These are phyloP conservation scores for Clavelina lepadiformis DNA, from an alignment of 23 tunicate species.

Conservation along the genomic window DNA sequence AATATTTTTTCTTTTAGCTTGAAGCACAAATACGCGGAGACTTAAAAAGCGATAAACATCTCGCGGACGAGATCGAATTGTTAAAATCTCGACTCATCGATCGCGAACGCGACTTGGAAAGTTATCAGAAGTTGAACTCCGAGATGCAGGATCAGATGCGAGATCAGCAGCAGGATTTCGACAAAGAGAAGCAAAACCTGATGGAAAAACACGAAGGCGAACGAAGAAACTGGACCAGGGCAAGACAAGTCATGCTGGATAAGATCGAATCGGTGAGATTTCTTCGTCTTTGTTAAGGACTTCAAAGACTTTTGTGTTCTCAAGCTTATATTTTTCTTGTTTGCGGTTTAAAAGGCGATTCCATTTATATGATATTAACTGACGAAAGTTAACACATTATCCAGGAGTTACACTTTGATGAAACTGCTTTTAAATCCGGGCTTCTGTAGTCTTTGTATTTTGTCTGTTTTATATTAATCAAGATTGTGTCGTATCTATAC, in stretches of 20 bases:
- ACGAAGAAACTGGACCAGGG: slow-evolving; percentile 39
- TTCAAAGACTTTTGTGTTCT: too few species aligned
- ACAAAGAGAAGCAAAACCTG: slow-evolving; percentile 25
- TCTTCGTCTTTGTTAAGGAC: too few species aligned
- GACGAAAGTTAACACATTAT: too few species aligned
- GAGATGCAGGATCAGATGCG: slow-evolving; percentile 10
- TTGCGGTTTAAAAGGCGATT: too few species aligned
- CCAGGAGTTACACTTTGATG: too few species aligned
- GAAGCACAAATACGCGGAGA: not conserved
- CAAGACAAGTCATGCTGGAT: slow-evolving; percentile 43
- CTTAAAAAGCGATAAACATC: not conserved
- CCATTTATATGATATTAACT: too few species aligned
- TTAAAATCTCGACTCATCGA: slow-evolving; percentile 8
- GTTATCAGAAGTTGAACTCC: slow-evolving; percentile 7
- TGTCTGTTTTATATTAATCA: too few species aligned
- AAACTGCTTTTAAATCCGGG: too few species aligned
- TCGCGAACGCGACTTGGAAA: slow-evolving; percentile 20
- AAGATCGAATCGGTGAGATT: slow-evolving; percentile 53
- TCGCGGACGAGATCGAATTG: slow-evolving; percentile 2
- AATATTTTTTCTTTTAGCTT: slow-evolving; percentile 4
- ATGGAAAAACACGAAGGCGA: slow-evolving; percentile 32
- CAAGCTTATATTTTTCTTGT: too few species aligned
- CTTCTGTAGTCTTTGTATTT: too few species aligned
- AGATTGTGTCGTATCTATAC: too few species aligned
- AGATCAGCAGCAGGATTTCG: slow-evolving; percentile 12